A percentile compares a stretch with the other conserved stretches of the same genome.
phyloP scores from a whole-genome alignment of 1,140 invertebrate species.

The Scaptomyza pallida region DNA sequence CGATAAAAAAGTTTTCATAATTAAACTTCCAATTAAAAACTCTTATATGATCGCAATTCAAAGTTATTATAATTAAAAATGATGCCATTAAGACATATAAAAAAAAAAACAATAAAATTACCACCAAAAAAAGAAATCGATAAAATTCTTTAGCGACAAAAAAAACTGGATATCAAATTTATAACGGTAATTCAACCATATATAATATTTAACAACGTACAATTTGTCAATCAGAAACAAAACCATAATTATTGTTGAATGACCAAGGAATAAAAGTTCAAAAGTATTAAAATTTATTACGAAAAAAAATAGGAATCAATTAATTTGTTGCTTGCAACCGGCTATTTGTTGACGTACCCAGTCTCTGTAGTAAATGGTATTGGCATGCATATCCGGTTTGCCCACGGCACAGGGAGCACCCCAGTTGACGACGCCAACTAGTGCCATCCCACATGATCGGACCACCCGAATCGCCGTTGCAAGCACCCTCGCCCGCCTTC shows the following conservation, averaged over 20 bases:
- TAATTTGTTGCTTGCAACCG: slow-evolving; percentile 52
- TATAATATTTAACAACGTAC: too few relatives aligned
- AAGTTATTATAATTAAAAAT: too few relatives aligned
- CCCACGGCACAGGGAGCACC: slow-evolving; percentile 85
- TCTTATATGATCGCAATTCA: too few relatives aligned
- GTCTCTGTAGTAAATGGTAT: slow-evolving; percentile 72
- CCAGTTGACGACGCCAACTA: slow-evolving; percentile 86
- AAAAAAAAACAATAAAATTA: too few relatives aligned
- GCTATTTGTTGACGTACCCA: slow-evolving; percentile 55
- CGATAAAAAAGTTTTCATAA: too few relatives aligned
- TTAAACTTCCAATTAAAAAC: too few relatives aligned
- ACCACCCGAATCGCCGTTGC: slow-evolving; percentile 86
- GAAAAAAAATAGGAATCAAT: slow-evolving; percentile 10
- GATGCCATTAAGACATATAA: too few relatives aligned
- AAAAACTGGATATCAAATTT: too few relatives aligned
- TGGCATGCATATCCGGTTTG: slow-evolving; percentile 85
- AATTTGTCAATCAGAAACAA: too few relatives aligned
- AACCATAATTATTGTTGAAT: slow-evolving; percentile 40
- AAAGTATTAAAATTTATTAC: slow-evolving; percentile 1
- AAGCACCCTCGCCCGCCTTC: slow-evolving; percentile 85
- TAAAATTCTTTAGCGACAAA: too few relatives aligned
- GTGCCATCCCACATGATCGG: slow-evolving; percentile 83
- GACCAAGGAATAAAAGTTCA: background rate
- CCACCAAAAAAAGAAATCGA: too few relatives aligned
- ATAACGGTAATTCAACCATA: too few relatives aligned